Conservation (phyloP, 2,113 vertebrate genomes). For the Aythya baeri region DNA sequence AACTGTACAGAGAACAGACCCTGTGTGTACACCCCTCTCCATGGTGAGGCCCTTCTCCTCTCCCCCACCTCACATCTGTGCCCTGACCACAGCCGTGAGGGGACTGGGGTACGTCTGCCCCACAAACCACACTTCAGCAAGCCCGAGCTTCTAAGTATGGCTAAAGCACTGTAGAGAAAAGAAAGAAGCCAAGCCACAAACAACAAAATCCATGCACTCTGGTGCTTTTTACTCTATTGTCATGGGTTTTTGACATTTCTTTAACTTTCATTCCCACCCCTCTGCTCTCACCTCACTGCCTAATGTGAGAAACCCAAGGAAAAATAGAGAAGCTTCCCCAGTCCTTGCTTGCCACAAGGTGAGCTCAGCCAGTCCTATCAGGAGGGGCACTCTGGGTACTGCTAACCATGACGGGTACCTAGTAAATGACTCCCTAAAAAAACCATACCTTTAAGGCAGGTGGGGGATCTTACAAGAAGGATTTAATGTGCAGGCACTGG, state of each 20-base stretch:
- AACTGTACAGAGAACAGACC: no score
- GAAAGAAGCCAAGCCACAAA: neutral
- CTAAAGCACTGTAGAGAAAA: neutral
- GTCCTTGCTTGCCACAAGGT: accelerated
- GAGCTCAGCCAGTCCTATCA: neutral
- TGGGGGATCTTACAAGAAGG: neutral
- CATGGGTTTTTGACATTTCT: neutral
- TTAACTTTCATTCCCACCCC: neutral
- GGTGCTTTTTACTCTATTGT: accelerated
- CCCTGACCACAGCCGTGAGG: neutral
- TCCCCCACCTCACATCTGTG: neutral
- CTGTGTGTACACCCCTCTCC: no score
- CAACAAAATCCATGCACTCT: accelerated
- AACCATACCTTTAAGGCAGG: neutral
- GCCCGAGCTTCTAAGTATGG: neutral
- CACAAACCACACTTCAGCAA: accelerated
- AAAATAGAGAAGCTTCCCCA: neutral
- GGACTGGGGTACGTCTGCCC: neutral
- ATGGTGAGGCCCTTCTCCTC: neutral
- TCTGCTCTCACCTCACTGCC: neutral
- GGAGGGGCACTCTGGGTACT: accelerated
- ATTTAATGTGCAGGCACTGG: accelerated
- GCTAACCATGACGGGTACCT: neutral
- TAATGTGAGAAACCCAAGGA: neutral
- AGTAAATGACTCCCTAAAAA: neutral